These are phyloP conservation scores for Chaetodon trifascialis DNA, from an alignment of 2,113 vertebrate species.

Conservation along the genomic window DNA sequence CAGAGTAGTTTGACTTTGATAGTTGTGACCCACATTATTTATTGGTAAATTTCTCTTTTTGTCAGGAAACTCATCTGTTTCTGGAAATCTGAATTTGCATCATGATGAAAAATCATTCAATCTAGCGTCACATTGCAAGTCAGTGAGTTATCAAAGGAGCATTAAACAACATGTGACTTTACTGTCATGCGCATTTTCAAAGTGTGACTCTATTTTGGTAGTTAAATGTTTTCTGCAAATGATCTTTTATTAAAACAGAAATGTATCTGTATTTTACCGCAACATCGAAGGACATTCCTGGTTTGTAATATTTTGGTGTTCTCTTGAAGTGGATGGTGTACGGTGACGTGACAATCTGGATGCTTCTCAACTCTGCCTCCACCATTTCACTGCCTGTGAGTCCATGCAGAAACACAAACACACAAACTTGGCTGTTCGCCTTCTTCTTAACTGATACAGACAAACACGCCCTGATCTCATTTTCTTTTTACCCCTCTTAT, in stretches of 20 bases:
- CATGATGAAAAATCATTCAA: too few species aligned
- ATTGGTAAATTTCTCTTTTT: too few species aligned
- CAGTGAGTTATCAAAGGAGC: too few species aligned
- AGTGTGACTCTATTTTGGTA: too few species aligned
- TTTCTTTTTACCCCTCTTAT: background rate
- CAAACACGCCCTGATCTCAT: background rate
- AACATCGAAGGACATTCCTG: conserved; percentile 90
- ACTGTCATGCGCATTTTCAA: too few species aligned
- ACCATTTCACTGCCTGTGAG: conserved; percentile 93
- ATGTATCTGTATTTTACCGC: conserved; percentile 78
- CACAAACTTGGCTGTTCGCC: background rate
- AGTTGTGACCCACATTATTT: too few species aligned
- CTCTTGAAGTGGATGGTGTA: conserved; percentile 90
- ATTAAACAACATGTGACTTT: too few species aligned
- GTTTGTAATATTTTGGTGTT: conserved; percentile 92
- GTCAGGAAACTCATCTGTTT: too few species aligned
- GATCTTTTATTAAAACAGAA: background rate
- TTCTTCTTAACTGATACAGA: background rate
- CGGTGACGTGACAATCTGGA: conserved; percentile 89
- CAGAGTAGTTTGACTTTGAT: too few species aligned
- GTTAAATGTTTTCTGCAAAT: background rate
- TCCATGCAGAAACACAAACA: conserved; percentile 1
- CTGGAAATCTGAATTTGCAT: background rate
- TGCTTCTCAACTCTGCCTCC: conserved; percentile 83
- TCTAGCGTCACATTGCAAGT: too few species aligned